Evolutionary conservation across 2,888 invertebrate species (phyloP), one percentile per base, ranked within the genome.

Genomic region (Heliconius aoede): DNA sequence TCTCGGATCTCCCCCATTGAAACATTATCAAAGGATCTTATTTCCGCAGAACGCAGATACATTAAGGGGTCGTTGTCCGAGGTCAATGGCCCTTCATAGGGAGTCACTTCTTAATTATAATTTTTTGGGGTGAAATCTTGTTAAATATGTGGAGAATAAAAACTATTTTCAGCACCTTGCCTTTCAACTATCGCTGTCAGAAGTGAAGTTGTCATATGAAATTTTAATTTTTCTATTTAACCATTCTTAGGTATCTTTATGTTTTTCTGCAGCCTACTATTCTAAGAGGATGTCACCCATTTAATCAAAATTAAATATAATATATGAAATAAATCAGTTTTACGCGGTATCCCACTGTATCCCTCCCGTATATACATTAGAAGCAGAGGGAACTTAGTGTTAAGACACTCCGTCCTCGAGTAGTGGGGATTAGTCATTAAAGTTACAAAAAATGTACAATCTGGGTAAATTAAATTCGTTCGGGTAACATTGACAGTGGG

Each of bases 11-110:
- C 72, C 72, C 72, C 72, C 32, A 60, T 21, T 18, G 69, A 30
- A 60, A 62, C 61, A 73, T 26, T 65, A 76, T 65, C 72, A 72
- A 72, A 72, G 68, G 60, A 75, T 76, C 74, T 78, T 73, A 74
- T 77, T 77, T 79, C 80, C 83, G 82, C 81, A 79, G 78, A 81
- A 80, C 83, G 82, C 81, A 79, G 78, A 81, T 81, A 76, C 78
- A 71, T 36, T 75, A 60, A 61, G 76, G 79, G 81, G 80, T 81
- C 81, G 72, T 72, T 77, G 81, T 80, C 75, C 78, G 60, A 75
- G 83, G 77, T 80, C 80, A 77, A 24, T 80, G 81, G 81, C 80
- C 83, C 55, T 61, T 68, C 24, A 32, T 61, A 24, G 72, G 75
- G 79, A 77, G 73, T 77, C 77, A 74, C 68, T 78, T 73, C 74